A percentile compares a stretch with the other conserved stretches of the same genome.
Evolutionary conservation across 2,113 vertebrate genomes (phyloP).

Genomic region (Baryphthengus martii): DNA sequence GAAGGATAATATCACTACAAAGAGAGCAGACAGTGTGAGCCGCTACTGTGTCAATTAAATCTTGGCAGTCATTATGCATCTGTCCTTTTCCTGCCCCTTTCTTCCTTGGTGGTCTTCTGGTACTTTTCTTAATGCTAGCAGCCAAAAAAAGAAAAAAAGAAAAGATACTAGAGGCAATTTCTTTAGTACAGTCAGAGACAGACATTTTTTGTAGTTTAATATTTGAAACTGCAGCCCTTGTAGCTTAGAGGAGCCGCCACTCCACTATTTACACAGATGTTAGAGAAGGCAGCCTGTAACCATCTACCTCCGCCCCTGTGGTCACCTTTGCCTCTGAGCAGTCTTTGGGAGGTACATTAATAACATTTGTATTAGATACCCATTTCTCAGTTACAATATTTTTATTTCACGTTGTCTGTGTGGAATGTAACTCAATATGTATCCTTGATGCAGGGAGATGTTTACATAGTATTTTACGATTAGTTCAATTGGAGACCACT

Average conservation of each 20-base stretch:
- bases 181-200: conserved; percentile 69
- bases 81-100: conserved; percentile 71
- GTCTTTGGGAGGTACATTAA: conserved; percentile 79
- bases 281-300: conserved; percentile 72
- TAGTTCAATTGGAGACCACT: conserved; percentile 58
- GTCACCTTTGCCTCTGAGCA: conserved; percentile 81
- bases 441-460: conserved; percentile 47
- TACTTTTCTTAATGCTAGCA: conserved; percentile 70
- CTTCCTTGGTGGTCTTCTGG: conserved; percentile 75
- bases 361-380: conserved; percentile 75
- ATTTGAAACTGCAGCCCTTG: conserved; percentile 72
- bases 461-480: conserved; percentile 76
- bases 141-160: conserved; percentile 51
- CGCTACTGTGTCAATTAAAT: conserved; percentile 49
- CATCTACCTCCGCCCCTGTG: conserved; percentile 72
- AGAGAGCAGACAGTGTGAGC: conserved; percentile 16
- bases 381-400: conserved; percentile 73
- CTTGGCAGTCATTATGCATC: conserved; percentile 66
- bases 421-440: conserved; percentile 74
- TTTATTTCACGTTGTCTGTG: conserved; percentile 72
- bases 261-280: conserved; percentile 84
- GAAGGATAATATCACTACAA: conserved; percentile 18
- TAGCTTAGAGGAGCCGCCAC: conserved; percentile 64
- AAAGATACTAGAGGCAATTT: conserved; percentile 56
- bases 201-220: conserved; percentile 74